A percentile compares a stretch with the other conserved stretches of the same genome.
These are phyloP conservation scores for Peromyscus attwateri DNA, from an alignment of 2,797 vertebrate species.

Conservation along the genomic window DNA sequence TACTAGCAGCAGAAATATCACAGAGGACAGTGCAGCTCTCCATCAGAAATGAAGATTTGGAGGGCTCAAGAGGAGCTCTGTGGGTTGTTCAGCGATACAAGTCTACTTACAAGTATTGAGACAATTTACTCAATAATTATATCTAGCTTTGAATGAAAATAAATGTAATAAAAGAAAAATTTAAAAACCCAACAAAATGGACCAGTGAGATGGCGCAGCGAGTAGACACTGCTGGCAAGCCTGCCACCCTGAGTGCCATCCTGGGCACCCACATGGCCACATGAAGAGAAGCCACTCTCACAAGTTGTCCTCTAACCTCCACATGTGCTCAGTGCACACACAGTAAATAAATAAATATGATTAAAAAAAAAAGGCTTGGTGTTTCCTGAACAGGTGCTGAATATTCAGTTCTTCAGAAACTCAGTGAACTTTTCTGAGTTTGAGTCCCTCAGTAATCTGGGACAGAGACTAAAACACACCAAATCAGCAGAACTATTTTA, in stretches of 20 bases:
- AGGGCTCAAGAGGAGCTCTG: conserved; percentile 10
- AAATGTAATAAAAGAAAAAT: background rate
- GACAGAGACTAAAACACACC: background rate
- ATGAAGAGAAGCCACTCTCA: background rate
- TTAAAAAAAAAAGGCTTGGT: background rate
- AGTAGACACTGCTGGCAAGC: background rate
- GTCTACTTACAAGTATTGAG: conserved; percentile 7
- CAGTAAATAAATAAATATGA: background rate
- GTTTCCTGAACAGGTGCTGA: background rate
- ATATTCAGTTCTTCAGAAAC: conserved; percentile 39
- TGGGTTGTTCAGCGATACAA: background rate
- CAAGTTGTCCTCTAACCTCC: background rate
- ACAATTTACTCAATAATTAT: conserved; percentile 60
- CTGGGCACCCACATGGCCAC: background rate
- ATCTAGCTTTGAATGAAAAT: conserved; percentile 60
- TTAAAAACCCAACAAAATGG: background rate
- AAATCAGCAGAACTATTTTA: conserved; percentile 44
- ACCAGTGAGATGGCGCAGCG: background rate
- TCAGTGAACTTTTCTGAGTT: conserved; percentile 37
- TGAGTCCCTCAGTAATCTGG: conserved; percentile 43
- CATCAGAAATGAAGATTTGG: conserved; percentile 45
- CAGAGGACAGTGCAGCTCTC: background rate
- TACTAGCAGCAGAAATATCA: background rate
- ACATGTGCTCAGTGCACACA: background rate
- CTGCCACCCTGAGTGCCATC: background rate